phyloP scores from a whole-genome alignment of 2,888 invertebrate genomes.

The Glyphotaelius pellucidus region DNA sequence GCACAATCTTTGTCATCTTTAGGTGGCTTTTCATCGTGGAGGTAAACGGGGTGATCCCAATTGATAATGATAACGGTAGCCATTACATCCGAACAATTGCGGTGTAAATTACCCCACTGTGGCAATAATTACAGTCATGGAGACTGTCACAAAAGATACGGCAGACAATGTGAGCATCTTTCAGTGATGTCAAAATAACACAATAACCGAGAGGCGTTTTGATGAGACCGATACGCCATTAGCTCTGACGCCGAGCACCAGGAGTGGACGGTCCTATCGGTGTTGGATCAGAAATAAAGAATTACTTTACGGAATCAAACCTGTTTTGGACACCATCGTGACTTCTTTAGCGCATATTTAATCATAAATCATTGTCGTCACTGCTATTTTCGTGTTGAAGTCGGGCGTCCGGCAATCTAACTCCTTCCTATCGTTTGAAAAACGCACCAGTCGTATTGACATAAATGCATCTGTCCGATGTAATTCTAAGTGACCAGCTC shows the following conservation, averaged over 20 bases:
- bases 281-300: neutral
- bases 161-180: neutral
- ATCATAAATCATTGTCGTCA: neutral
- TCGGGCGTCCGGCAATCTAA: neutral
- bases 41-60: neutral
- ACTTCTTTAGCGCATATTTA: neutral
- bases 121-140: neutral
- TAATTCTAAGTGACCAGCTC: no score
- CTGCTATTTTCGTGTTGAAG: neutral
- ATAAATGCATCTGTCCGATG: no score
- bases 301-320: neutral
- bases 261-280: neutral
- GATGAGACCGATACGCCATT: conserved; percentile 3
- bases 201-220: neutral
- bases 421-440: neutral
- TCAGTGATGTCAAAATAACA: conserved; percentile 11
- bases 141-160: conserved; percentile 8
- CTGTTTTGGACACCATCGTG: neutral
- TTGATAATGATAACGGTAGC: neutral
- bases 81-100: neutral
- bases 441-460: neutral
- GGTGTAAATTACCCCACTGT: neutral
- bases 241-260: neutral
- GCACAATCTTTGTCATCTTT: neutral
- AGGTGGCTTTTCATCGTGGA: neutral